Evolutionary conservation across 2,113 vertebrate species (phyloP).

Genomic region (Callopanchax toddi): DNA sequence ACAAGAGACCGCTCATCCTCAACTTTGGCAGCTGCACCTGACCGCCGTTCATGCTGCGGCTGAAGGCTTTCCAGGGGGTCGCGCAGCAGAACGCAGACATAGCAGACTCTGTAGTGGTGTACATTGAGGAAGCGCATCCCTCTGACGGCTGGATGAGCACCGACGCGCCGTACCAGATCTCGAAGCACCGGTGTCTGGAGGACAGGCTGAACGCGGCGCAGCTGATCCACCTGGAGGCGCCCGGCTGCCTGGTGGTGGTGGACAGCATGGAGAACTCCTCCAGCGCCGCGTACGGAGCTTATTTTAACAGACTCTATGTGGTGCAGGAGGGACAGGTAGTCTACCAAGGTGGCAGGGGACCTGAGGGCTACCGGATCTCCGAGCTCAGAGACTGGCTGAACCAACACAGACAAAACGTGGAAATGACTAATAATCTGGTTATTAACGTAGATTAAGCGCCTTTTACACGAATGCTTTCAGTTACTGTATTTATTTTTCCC

Average conservation of each 20-base stretch:
- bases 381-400: slow-evolving; percentile 93
- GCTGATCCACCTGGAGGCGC: slow-evolving; percentile 88
- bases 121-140: slow-evolving; percentile 97
- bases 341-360: slow-evolving; percentile 94
- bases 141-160: slow-evolving; percentile 97
- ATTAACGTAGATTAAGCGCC: slow-evolving; percentile 76
- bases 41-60: slow-evolving; percentile 98
- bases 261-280: slow-evolving; percentile 96
- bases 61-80: slow-evolving; percentile 91
- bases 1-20: slow-evolving; percentile 90
- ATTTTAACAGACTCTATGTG: slow-evolving; percentile 95
- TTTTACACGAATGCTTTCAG: neutral
- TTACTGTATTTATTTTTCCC: slow-evolving; percentile 21
- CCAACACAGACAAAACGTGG: slow-evolving; percentile 81
- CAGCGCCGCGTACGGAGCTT: slow-evolving; percentile 94
- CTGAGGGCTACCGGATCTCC: slow-evolving; percentile 93
- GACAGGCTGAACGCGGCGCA: slow-evolving; percentile 89
- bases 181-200: slow-evolving; percentile 90
- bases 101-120: slow-evolving; percentile 93
- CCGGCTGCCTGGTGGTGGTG: slow-evolving; percentile 87
- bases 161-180: slow-evolving; percentile 93
- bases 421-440: slow-evolving; percentile 65
- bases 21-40: slow-evolving; percentile 99
- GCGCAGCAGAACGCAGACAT: slow-evolving; percentile 88
- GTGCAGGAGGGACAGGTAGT: slow-evolving; percentile 88